phyloP scores from a whole-genome alignment of 2,888 invertebrate genomes.

The Strigamia maritima region DNA sequence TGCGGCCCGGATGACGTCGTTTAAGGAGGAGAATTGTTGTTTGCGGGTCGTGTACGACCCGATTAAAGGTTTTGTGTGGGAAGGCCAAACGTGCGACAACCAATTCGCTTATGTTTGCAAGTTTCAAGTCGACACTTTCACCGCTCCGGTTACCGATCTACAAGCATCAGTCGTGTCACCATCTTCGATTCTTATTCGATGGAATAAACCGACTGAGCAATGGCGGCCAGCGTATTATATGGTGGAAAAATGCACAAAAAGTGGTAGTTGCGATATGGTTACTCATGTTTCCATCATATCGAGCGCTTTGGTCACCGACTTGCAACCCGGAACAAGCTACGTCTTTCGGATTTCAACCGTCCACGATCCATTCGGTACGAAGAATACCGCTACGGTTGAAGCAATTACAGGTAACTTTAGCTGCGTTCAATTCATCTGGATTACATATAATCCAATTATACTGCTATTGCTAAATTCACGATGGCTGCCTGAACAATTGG shows the following conservation, averaged over 20 bases:
- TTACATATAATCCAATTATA: too few species aligned
- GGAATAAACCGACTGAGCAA: not conserved
- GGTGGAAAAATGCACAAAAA: not conserved
- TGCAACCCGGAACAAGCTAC: too few species aligned
- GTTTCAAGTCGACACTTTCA: not conserved
- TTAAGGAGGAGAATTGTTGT: not conserved
- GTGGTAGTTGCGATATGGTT: too few species aligned
- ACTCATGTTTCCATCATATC: too few species aligned
- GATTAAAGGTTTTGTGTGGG: not conserved
- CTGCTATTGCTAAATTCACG: too few species aligned
- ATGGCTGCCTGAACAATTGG: too few species aligned
- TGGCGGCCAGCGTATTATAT: not conserved
- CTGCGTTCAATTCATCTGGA: too few species aligned
- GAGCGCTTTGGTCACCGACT: too few species aligned
- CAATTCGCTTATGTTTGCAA: not conserved
- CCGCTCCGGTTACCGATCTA: not conserved
- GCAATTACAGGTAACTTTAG: too few species aligned
- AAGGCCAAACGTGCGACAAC: not conserved
- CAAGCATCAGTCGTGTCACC: not conserved
- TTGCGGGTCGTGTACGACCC: not conserved
- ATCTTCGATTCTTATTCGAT: not conserved
- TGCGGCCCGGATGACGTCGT: not conserved
- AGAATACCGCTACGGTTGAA: too few species aligned
- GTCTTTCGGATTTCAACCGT: too few species aligned
- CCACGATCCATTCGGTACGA: too few species aligned